These are phyloP conservation scores for Episyrphus balteatus DNA, from an alignment of 1,140 invertebrate genomes.

Conservation along the genomic window DNA sequence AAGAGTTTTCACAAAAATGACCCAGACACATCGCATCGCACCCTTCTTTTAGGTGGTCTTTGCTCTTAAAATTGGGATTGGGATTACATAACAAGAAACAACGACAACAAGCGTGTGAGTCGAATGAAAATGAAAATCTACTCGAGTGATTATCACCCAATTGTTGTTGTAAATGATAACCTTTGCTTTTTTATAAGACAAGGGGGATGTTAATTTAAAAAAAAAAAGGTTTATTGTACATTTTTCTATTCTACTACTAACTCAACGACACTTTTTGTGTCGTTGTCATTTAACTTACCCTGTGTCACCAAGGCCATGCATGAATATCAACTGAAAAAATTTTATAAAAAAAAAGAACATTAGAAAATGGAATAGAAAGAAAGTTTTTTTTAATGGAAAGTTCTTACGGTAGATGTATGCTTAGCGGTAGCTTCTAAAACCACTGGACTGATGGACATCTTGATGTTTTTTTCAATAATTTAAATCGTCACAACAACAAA, in stretches of 20 bases:
- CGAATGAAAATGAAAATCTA: too few relatives aligned
- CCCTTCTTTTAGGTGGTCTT: too few relatives aligned
- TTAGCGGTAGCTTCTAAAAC: conserved; percentile 62
- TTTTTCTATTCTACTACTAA: neutral
- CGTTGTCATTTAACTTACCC: conserved; percentile 40
- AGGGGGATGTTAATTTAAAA: neutral
- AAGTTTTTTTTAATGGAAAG: conserved; percentile 2
- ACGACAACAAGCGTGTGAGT: too few relatives aligned
- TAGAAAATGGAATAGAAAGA: neutral
- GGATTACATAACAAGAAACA: too few relatives aligned
- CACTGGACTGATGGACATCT: conserved; percentile 54
- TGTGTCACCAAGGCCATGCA: conserved; percentile 57
- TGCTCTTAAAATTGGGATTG: too few relatives aligned
- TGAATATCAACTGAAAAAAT: conserved; percentile 56
- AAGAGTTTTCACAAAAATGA: too few relatives aligned
- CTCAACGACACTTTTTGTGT: neutral
- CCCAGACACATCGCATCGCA: too few relatives aligned
- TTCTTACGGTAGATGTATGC: conserved; percentile 67
- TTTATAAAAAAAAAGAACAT: neutral
- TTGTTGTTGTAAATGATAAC: neutral
- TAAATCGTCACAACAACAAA: too few relatives aligned
- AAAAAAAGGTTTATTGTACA: neutral
- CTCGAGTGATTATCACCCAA: too few relatives aligned
- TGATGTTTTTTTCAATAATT: neutral
- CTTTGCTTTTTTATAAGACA: neutral